Conservation (phyloP, 2,113 vertebrate species). For the Platichthys stellatus region DNA sequence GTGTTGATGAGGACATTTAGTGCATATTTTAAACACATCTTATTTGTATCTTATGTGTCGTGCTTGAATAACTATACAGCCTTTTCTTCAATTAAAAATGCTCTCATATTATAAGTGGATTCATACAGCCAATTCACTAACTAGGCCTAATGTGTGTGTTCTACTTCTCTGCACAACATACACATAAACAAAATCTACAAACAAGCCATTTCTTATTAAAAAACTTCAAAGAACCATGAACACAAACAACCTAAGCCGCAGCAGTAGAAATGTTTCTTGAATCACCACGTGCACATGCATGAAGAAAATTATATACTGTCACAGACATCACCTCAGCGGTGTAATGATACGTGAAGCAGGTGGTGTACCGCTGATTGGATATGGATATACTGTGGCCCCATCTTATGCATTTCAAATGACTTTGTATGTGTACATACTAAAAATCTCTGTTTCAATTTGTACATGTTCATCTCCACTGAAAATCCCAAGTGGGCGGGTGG, state of each 20-base stretch:
- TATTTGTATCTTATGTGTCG: not conserved
- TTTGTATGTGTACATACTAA: conserved; percentile 7
- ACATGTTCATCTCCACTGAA: conserved; percentile 3
- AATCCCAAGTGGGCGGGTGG: not conserved
- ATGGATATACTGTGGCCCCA: conserved; percentile 31
- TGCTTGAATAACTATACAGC: not conserved
- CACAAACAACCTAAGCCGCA: conserved; percentile 12
- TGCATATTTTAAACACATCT: not conserved
- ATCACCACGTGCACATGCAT: not conserved
- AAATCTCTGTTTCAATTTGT: conserved; percentile 5
- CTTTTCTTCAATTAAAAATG: too few species aligned
- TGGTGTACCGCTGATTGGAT: conserved; percentile 43
- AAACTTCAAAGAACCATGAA: conserved; percentile 10
- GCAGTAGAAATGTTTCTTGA: conserved; percentile 15
- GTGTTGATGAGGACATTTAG: not conserved
- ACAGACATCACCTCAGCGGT: conserved; percentile 14
- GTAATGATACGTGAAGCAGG: conserved; percentile 34
- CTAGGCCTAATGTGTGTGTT: not conserved
- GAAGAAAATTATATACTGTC: conserved; percentile 30
- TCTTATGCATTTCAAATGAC: conserved; percentile 69
- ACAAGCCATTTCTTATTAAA: not conserved
- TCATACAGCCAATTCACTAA: not conserved
- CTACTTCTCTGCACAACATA: not conserved
- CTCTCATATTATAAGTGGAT: too few species aligned
- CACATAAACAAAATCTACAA: not conserved